phyloP scores from a whole-genome alignment of 2,797 vertebrate species.

The Chelon auratus region DNA sequence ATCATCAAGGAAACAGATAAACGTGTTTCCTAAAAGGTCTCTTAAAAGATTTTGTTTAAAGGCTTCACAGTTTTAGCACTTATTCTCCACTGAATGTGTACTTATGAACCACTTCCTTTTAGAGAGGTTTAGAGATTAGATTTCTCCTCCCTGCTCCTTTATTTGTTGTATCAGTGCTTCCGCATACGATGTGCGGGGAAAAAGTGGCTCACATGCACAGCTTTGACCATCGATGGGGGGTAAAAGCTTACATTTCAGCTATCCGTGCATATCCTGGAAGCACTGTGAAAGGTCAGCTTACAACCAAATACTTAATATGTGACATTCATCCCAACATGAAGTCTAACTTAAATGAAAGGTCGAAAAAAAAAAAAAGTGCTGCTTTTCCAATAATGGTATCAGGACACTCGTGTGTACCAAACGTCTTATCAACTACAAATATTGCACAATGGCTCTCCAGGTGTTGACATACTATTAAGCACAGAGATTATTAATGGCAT shows the following conservation, averaged over 20 bases:
- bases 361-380: no score
- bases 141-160: constrained; percentile 1
- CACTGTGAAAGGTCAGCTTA: constrained; percentile 1
- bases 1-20: not conserved
- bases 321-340: not conserved
- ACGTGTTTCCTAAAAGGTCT: not conserved
- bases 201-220: constrained; percentile 16
- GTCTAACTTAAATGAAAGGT: not conserved
- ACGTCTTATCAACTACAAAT: constrained; percentile 52
- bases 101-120: not conserved
- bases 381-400: not conserved
- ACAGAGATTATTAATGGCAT: constrained; percentile 56
- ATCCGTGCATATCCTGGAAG: not conserved
- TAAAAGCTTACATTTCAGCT: constrained; percentile 30
- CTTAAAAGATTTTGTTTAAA: not conserved
- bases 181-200: not conserved
- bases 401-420: constrained; percentile 16
- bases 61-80: no score
- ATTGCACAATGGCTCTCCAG: constrained; percentile 48
- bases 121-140: not conserved
- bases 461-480: constrained; percentile 67
- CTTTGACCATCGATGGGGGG: constrained; percentile 12
- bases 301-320: not conserved
- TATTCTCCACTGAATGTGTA: no score
- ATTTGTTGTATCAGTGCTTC: not conserved